Evolutionary conservation across 2,888 invertebrate species (phyloP).

Genomic region (Cryptocheilus praepositus): DNA sequence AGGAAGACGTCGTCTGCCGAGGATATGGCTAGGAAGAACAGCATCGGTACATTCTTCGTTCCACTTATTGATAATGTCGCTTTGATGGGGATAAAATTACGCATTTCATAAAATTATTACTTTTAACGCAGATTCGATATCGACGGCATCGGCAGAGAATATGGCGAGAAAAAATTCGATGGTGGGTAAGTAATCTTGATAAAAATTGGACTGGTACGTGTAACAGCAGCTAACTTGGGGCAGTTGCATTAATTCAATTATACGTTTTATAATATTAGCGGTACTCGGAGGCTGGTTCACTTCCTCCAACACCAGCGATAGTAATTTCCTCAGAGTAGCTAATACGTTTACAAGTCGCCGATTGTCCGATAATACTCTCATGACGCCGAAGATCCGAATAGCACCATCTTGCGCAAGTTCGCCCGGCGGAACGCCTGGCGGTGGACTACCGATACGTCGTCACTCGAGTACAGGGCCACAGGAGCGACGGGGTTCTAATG

Average conservation of each 20-base stretch:
- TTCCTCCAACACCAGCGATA: constrained; percentile 87
- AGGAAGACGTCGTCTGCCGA: constrained; percentile 93
- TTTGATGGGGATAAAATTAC: too few species aligned
- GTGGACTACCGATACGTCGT: constrained; percentile 88
- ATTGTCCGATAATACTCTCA: constrained; percentile 92
- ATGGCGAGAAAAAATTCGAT: constrained; percentile 76
- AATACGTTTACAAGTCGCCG: constrained; percentile 89
- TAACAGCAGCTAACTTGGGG: not conserved
- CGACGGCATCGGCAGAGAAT: constrained; percentile 76
- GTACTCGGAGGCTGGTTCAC: constrained; percentile 88
- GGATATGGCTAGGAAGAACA: constrained; percentile 92
- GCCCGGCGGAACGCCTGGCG: constrained; percentile 81
- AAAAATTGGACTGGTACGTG: not conserved
- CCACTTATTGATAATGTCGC: not conserved
- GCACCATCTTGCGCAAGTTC: constrained; percentile 93
- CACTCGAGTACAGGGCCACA: constrained; percentile 95
- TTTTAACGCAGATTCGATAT: constrained; percentile 64
- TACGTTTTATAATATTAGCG: constrained; percentile 68
- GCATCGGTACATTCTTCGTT: constrained; percentile 78
- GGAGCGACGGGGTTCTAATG: constrained; percentile 88
- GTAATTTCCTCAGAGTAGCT: constrained; percentile 89
- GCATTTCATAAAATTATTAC: too few species aligned
- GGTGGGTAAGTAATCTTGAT: constrained; percentile 73
- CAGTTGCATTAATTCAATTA: too few species aligned
- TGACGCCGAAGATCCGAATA: constrained; percentile 92